Evolutionary conservation across 2,797 vertebrate genomes (phyloP).

Genomic region (Sebastolobus alascanus): DNA sequence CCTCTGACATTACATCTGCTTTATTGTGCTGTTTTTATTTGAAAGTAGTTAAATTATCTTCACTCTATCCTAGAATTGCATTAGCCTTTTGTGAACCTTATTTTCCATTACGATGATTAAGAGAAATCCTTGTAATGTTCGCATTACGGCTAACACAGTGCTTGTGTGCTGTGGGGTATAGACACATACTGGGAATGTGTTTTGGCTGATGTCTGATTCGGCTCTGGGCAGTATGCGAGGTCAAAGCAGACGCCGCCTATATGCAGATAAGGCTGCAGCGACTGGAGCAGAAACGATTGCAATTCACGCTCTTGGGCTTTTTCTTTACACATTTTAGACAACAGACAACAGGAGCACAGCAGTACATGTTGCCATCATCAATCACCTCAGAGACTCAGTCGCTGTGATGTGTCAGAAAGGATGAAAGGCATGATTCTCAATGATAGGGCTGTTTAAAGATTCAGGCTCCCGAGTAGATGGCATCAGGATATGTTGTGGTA

Average conservation of each 20-base stretch:
- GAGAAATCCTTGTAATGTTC: constrained; percentile 24
- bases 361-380: constrained; percentile 76
- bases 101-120: constrained; percentile 44
- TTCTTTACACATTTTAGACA: constrained; percentile 52
- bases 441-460: constrained; percentile 61
- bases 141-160: neutral
- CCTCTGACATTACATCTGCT: constrained; percentile 10
- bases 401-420: constrained; percentile 76
- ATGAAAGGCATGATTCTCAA: constrained; percentile 76
- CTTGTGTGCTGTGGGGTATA: constrained; percentile 4
- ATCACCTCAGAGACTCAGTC: constrained; percentile 74
- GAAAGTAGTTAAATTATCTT: constrained; percentile 44
- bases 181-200: constrained; percentile 9
- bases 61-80: constrained; percentile 47
- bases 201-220: constrained; percentile 51
- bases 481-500: constrained; percentile 29
- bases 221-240: constrained; percentile 50
- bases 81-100: constrained; percentile 59
- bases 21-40: constrained; percentile 41
- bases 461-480: constrained; percentile 42
- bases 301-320: constrained; percentile 59
- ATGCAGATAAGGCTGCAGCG: constrained; percentile 62
- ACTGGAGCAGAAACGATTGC: constrained; percentile 62
- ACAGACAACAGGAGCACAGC: constrained; percentile 53
- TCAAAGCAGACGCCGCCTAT: constrained; percentile 57